A percentile compares a stretch with the other conserved stretches of the same genome.
These are phyloP conservation scores for Drosophila quasianomalipes DNA, from an alignment of 2,888 invertebrate species.

Conservation along the genomic window DNA sequence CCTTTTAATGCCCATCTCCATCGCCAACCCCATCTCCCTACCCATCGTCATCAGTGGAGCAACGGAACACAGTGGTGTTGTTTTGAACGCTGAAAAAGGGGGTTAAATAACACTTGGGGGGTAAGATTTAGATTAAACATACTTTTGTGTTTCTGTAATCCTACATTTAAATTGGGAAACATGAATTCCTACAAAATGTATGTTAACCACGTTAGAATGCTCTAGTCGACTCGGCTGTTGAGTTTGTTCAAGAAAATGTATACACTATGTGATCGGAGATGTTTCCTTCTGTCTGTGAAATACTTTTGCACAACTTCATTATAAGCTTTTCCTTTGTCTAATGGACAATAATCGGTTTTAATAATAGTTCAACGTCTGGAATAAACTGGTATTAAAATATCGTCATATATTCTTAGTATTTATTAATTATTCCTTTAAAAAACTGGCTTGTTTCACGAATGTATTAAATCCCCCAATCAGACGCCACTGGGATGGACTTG, in stretches of 20 bases:
- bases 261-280: not conserved
- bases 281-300: not conserved
- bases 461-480: not conserved
- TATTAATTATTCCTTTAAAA: not conserved
- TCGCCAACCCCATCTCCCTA: conserved; percentile 8
- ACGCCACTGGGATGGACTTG: conserved; percentile 37
- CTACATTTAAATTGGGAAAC: not conserved
- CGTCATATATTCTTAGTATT: not conserved
- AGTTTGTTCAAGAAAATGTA: too few species aligned
- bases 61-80: conserved; percentile 45
- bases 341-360: not conserved
- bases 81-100: not conserved
- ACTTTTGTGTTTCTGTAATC: not conserved
- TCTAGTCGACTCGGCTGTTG: too few species aligned
- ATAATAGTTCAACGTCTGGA: not conserved
- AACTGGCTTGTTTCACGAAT: not conserved
- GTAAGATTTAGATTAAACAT: not conserved
- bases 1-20: conserved; percentile 43
- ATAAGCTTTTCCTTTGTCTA: not conserved
- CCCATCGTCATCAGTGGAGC: not conserved
- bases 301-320: not conserved
- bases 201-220: too few species aligned
- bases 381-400: not conserved
- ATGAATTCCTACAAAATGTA: not conserved
- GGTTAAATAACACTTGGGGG: not conserved